Evolutionary conservation across 2,113 vertebrate species (phyloP), one percentile per base, ranked within the genome.

Genomic region (Progne subis): DNA sequence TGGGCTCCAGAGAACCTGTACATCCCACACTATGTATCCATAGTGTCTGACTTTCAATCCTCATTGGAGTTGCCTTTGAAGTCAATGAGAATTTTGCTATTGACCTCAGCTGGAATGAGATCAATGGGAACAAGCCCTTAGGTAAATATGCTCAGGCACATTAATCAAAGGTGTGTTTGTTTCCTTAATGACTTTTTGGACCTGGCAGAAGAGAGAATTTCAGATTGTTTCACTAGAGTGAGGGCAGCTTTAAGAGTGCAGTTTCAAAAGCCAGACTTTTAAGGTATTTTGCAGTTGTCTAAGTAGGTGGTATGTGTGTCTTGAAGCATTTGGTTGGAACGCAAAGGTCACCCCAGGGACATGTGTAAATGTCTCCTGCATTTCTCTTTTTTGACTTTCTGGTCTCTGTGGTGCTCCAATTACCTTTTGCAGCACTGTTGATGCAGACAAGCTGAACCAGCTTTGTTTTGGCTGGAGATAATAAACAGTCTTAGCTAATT

Each of bases 101-200:
- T 92, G 93, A 95, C 95, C 90, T 95, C 67, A 95, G 63, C 82
- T 43, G 85, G 85, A 93, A 82, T 77, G 94, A 85, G 94, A 94
- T 94, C 93, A 94, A 23, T 10, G 0, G 55, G 70, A 91, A 82
- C 61, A 91, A 92, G 50, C 77, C 83, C 65, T 85, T 91, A 85
- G 89, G 91, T 95, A 95, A 94, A 97, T 94, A 92, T 64, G 80
- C 83, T 80, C 60, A 88, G 81, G 32, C 39, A 71, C 60, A 89
- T 89, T 94, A 92, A 95, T 97, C 92, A 96, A 79, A 95, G 86
- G 80, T 92, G 69, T 86, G 74, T 95, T 95, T 95, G 87, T 94
- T 96, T 93, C 75, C 50, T 93, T 95, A 95, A 95, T 77, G 89
- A 77, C 84, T 92, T 96, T 65, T 37, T 69, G 63, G 82, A 84